Base-by-base conservation (phyloP, 2,113 vertebrate species). In the Coptodon rendalli region DNA sequence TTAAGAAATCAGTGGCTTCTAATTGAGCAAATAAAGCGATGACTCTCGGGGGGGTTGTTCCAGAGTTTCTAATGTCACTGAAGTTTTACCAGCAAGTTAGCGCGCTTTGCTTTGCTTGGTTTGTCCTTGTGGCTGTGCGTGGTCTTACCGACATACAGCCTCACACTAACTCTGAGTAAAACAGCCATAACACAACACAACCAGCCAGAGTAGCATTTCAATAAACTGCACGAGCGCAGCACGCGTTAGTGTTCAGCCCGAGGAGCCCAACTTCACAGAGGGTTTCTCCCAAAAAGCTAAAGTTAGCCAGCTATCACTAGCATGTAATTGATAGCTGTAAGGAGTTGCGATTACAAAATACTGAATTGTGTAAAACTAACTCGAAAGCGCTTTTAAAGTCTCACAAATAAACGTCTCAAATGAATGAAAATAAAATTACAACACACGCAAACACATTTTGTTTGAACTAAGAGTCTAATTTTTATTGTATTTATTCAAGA, bases 81-180 rank as follows among this genome's bases (percentile, higher is more conserved):
- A 81, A 89, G 80, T 92, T 89, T 85, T 82, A 57, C 22, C 56
- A 43, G 14, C n/a, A 29, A 85, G 48, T 91, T 73, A 90, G 91
- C 92, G 91, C 90, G 89, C 90, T 87, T 87, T 82, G 56, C 85
- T 86, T 87, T 80, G 54, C 85, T 79, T 68, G 78, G 78, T 53
- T 87, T 50, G 90, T 85, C 91, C 84, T 88, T 89, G 89, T 36
- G 80, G 17, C 68, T 85, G 85, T 84, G 87, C 57, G 11, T 53
- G 82, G 61, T 71, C 10, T 43, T 50, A 76, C 19, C 45, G 6
- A 78, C 52, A 2, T 63, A 22, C 50, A 38, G 6, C 29, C 31
- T 17, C 1, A 5, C 6, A 10, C 6, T 12, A 83, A 71, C 16
- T n/a, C 43, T 2, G 3, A 17, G 2, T 11, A 34, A 57, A 76